These are phyloP conservation scores for Typhlomys cinereus DNA, from an alignment of 2,113 vertebrate genomes.

Conservation along the genomic window DNA sequence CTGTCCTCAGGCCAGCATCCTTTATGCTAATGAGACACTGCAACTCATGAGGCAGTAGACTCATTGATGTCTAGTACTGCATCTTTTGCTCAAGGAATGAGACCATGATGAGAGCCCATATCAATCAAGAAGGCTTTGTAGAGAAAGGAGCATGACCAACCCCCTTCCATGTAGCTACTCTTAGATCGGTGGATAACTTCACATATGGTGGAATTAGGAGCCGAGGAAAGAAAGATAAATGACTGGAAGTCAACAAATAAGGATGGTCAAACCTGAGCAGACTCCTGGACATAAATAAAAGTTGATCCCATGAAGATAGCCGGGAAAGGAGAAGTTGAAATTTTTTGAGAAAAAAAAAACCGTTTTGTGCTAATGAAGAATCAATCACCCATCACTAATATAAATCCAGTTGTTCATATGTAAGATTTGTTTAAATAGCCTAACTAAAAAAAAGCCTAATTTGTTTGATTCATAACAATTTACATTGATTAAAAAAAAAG, in stretches of 20 bases:
- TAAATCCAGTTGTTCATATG: neutral
- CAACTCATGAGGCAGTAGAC: neutral
- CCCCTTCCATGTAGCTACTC: neutral
- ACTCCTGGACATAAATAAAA: neutral
- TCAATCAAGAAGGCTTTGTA: too few species aligned
- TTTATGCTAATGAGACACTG: neutral
- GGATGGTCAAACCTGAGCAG: neutral
- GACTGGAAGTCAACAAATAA: neutral
- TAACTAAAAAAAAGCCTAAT: neutral
- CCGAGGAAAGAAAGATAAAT: neutral
- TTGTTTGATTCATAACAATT: slow-evolving; percentile 7
- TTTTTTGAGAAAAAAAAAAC: neutral
- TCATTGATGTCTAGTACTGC: neutral
- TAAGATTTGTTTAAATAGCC: neutral
- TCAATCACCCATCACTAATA: neutral
- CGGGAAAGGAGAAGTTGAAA: neutral
- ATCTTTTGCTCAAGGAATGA: neutral
- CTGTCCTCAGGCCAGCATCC: neutral
- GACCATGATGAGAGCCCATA: neutral
- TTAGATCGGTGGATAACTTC: neutral
- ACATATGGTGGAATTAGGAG: neutral
- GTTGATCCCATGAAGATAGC: neutral
- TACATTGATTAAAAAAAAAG: neutral
- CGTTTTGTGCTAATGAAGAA: neutral
- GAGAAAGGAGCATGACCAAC: neutral